Conservation (phyloP, 2,888 invertebrate genomes). For the Caenorhabditis sulstoni region DNA sequence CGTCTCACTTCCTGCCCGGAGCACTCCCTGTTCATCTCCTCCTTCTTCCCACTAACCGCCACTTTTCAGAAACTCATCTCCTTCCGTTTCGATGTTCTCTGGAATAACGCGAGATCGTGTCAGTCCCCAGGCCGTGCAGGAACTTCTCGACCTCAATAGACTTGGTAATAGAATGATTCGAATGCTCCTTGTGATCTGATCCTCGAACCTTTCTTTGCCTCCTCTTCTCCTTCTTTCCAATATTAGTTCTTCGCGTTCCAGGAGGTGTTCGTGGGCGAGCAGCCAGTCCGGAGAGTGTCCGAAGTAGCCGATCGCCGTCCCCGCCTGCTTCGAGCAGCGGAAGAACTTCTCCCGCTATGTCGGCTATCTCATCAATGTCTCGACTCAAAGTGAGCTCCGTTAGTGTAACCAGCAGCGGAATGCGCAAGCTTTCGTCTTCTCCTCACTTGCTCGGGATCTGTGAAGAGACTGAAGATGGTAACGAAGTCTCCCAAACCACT, state of each 20-base stretch:
- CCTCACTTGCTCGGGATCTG: slow-evolving; percentile 78
- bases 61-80: slow-evolving; percentile 79
- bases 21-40: background rate
- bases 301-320: slow-evolving; percentile 77
- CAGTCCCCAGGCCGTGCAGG: slow-evolving; percentile 79
- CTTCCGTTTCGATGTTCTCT: slow-evolving; percentile 79
- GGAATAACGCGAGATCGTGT: slow-evolving; percentile 74
- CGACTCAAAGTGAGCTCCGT: slow-evolving; percentile 74
- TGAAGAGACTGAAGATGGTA: slow-evolving; percentile 58
- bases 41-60: slow-evolving; percentile 9
- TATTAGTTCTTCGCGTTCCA: slow-evolving; percentile 4
- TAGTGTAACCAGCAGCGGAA: slow-evolving; percentile 69
- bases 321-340: slow-evolving; percentile 76
- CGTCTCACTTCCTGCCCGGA: too few relatives aligned
- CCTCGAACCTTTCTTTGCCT: too few relatives aligned
- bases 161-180: slow-evolving; percentile 46
- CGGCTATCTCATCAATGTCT: slow-evolving; percentile 65
- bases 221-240: background rate
- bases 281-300: slow-evolving; percentile 76
- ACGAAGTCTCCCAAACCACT: slow-evolving; percentile 31
- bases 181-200: too few relatives aligned
- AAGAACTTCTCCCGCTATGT: slow-evolving; percentile 68
- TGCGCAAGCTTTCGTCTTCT: slow-evolving; percentile 79
- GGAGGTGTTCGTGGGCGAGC: slow-evolving; percentile 71
- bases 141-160: slow-evolving; percentile 77